Conservation (phyloP, 2,797 vertebrate species). For the Phataginus tetradactyla region DNA sequence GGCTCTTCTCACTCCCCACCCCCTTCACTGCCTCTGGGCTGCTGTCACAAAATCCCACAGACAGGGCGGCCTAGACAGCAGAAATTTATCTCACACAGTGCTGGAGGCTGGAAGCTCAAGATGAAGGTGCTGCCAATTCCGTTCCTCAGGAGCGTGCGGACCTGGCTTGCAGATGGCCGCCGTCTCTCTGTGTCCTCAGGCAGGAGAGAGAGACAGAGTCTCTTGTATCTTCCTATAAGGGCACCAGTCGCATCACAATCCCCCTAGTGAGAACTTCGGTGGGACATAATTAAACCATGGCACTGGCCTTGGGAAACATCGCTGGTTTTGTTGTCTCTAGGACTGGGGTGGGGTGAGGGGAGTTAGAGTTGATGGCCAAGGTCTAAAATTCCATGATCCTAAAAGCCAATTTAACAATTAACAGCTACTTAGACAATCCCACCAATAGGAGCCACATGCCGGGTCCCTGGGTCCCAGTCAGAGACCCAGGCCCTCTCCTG, state of each 20-base stretch:
- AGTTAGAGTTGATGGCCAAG: background rate
- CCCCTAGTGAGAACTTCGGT: rapidly evolving
- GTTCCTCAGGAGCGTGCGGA: background rate
- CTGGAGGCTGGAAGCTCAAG: background rate
- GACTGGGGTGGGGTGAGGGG: background rate
- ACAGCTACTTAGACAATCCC: rapidly evolving
- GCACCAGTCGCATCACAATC: background rate
- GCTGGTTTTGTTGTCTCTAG: background rate
- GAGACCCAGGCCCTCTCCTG: background rate
- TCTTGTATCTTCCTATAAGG: background rate
- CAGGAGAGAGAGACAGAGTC: background rate
- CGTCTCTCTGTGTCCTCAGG: background rate
- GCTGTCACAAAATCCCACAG: background rate
- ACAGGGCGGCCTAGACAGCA: rapidly evolving
- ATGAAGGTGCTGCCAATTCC: background rate
- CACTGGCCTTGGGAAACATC: background rate
- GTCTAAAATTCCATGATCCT: background rate
- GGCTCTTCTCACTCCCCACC: background rate
- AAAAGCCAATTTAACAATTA: background rate
- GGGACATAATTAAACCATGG: rapidly evolving
- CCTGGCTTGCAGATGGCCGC: too few species aligned
- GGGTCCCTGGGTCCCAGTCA: background rate
- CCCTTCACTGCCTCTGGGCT: background rate
- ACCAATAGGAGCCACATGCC: rapidly evolving
- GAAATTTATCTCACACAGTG: background rate